phyloP scores from a whole-genome alignment of 2,797 vertebrate genomes.

The Myotis myotis region DNA sequence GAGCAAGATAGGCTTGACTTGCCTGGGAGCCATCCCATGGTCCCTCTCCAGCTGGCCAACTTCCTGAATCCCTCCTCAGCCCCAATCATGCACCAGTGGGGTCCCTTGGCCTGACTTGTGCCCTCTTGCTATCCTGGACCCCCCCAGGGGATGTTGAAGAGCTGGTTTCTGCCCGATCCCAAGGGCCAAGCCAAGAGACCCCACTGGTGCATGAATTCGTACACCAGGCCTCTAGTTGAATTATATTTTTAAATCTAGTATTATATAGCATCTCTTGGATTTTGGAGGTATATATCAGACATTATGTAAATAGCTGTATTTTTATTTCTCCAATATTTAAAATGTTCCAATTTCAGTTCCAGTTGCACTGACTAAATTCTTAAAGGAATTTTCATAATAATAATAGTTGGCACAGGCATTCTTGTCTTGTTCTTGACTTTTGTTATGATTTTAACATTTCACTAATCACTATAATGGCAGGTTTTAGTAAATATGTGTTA shows the following conservation, averaged over 20 bases:
- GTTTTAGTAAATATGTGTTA: neutral
- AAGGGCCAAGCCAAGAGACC: accelerated
- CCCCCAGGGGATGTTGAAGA: too few species aligned
- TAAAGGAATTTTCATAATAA: constrained; percentile 9
- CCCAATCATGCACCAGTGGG: too few species aligned
- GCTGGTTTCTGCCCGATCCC: accelerated
- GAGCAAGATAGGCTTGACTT: too few species aligned
- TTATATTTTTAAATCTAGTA: neutral
- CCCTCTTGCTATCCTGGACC: too few species aligned
- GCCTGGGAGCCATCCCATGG: too few species aligned
- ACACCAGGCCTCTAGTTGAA: neutral
- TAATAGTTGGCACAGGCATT: neutral
- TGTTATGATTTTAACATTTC: neutral
- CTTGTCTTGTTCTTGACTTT: neutral
- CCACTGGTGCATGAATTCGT: too few species aligned
- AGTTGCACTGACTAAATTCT: neutral
- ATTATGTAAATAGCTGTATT: neutral
- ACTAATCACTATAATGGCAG: neutral
- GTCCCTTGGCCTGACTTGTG: too few species aligned
- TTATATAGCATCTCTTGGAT: neutral
- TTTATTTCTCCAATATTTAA: neutral
- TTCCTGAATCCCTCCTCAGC: too few species aligned
- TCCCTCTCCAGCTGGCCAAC: too few species aligned
- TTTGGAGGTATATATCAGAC: neutral
- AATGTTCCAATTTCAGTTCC: neutral